These are phyloP conservation scores for Austrofundulus limnaeus DNA, from an alignment of 2,113 vertebrate genomes.

Conservation along the genomic window DNA sequence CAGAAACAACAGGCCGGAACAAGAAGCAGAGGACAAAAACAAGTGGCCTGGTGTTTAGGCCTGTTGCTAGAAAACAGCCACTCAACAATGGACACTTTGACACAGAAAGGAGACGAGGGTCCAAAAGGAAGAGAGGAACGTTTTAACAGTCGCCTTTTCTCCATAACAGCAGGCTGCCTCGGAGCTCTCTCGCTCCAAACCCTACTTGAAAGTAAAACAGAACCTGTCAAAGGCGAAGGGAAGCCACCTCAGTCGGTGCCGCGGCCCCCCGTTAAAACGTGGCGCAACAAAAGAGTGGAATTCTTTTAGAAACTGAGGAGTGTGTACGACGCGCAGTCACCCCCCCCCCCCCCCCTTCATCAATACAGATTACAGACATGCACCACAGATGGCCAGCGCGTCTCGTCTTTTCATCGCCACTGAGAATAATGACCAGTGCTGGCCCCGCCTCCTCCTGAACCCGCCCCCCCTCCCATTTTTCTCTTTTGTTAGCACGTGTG, in stretches of 20 bases:
- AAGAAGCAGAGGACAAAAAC: constrained; percentile 13
- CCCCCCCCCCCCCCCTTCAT: not conserved
- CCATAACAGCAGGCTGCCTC: not conserved
- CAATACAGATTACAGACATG: constrained; percentile 70
- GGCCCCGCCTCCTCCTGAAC: constrained; percentile 52
- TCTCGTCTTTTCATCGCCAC: constrained; percentile 75
- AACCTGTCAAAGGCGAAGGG: constrained; percentile 14
- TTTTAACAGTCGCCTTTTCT: constrained; percentile 7
- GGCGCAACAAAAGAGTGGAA: constrained; percentile 55
- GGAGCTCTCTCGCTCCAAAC: constrained; percentile 10
- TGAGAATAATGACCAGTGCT: constrained; percentile 71
- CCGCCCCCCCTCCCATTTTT: constrained; percentile 50
- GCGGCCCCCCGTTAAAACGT: constrained; percentile 44
- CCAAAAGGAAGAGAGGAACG: constrained; percentile 4
- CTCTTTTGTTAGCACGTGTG: constrained; percentile 79
- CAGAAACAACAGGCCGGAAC: constrained; percentile 18
- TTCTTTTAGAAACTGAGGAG: constrained; percentile 50
- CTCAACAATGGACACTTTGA: constrained; percentile 56
- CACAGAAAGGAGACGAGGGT: constrained; percentile 12
- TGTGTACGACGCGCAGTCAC: constrained; percentile 9
- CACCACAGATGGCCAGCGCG: constrained; percentile 81
- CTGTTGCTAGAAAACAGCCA: constrained; percentile 44
- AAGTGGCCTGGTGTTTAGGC: constrained; percentile 51
- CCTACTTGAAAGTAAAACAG: constrained; percentile 29
- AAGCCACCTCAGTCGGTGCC: constrained; percentile 34